phyloP scores from a whole-genome alignment of 1,140 invertebrate genomes.

The Bombus fervidus region DNA sequence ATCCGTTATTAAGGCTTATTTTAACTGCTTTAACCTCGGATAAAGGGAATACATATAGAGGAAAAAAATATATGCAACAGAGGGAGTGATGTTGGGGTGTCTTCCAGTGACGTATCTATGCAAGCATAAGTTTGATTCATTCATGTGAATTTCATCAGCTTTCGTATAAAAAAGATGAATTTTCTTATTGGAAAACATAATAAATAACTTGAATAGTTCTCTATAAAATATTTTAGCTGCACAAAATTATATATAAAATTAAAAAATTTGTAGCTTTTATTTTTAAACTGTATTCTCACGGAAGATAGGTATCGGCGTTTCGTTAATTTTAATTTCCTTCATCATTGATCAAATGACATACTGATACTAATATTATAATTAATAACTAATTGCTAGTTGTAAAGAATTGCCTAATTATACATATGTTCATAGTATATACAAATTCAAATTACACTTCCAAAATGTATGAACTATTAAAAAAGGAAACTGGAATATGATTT shows the following conservation, averaged over 20 bases:
- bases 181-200: background rate
- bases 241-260: background rate
- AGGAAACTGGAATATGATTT: too few relatives aligned
- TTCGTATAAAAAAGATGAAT: background rate
- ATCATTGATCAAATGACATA: background rate
- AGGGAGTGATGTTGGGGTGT: constrained; percentile 34
- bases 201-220: background rate
- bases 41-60: background rate
- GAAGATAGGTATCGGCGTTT: background rate
- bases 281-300: background rate
- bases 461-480: background rate
- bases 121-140: background rate
- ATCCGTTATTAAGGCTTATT: constrained; percentile 6
- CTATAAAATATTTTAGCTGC: background rate
- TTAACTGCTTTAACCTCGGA: constrained; percentile 7
- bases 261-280: background rate
- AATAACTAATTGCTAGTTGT: background rate
- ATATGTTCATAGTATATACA: background rate
- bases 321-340: background rate
- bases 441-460: background rate
- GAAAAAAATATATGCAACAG: constrained; percentile 33
- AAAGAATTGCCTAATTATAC: background rate
- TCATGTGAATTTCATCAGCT: background rate
- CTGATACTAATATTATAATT: background rate
- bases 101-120: constrained; percentile 35